phyloP scores from a whole-genome alignment of 2,888 invertebrate species.

The Ditula angustiorana region DNA sequence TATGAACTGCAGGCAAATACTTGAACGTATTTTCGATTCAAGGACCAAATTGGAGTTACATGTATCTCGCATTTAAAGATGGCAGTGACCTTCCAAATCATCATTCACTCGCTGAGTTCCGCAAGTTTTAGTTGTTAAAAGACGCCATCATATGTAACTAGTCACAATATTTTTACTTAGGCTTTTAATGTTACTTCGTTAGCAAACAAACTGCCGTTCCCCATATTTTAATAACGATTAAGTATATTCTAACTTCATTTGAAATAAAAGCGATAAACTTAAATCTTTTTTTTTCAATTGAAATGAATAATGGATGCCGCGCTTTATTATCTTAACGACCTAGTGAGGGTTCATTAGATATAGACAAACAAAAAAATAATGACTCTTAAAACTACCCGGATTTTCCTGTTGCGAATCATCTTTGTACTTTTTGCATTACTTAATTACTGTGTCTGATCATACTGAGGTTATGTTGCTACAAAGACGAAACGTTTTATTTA shows the following conservation, averaged over 20 bases:
- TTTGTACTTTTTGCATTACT: constrained; percentile 23
- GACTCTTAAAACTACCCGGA: constrained; percentile 17
- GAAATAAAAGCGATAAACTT: too few species aligned
- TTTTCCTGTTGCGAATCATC: constrained; percentile 19
- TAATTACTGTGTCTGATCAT: constrained; percentile 4
- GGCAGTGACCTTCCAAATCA: too few species aligned
- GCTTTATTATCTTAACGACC: neutral
- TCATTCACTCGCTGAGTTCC: neutral
- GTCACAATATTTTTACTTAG: too few species aligned
- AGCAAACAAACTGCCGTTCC: too few species aligned
- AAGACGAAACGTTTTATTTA: neutral
- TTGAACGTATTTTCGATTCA: constrained; percentile 2
- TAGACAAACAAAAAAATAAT: constrained; percentile 4
- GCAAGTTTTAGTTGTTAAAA: too few species aligned
- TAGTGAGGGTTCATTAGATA: neutral
- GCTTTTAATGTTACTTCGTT: too few species aligned
- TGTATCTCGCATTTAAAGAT: too few species aligned
- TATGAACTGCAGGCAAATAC: constrained; percentile 5
- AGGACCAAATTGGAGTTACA: constrained; percentile 1
- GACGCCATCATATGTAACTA: too few species aligned
- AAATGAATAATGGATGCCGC: too few species aligned
- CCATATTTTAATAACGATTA: too few species aligned
- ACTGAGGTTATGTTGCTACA: neutral
- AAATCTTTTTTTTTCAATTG: too few species aligned
- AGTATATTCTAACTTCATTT: too few species aligned